phyloP scores from a whole-genome alignment of 2,113 vertebrate genomes.

The Cheirogaleus medius region DNA sequence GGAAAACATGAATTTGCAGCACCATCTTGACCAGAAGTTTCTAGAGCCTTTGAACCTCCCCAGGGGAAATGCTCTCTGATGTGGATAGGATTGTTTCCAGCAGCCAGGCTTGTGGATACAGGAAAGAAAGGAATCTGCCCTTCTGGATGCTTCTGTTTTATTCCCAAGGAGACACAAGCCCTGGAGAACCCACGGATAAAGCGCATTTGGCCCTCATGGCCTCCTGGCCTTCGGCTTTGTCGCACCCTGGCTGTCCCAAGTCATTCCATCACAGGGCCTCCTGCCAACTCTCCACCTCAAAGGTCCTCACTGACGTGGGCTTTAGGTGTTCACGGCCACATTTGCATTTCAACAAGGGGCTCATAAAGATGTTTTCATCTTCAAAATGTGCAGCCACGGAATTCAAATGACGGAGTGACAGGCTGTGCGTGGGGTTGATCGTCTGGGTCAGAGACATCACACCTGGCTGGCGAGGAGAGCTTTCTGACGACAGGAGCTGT shows the following conservation, averaged over 20 bases:
- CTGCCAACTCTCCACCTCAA: conserved; percentile 44
- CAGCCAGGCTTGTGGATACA: neutral
- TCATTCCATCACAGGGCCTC: neutral
- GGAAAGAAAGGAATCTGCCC: neutral
- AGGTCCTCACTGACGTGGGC: conserved; percentile 25
- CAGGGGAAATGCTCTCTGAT: neutral
- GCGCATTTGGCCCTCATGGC: neutral
- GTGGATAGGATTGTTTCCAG: neutral
- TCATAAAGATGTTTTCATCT: conserved; percentile 68
- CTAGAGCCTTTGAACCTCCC: neutral
- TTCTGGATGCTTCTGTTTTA: neutral
- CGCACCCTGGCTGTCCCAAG: neutral
- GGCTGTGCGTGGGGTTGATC: conserved; percentile 57
- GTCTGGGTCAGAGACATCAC: conserved; percentile 73
- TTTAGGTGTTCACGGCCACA: conserved; percentile 39
- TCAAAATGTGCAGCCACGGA: conserved; percentile 42
- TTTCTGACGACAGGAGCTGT: conserved; percentile 70
- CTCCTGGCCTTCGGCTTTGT: neutral
- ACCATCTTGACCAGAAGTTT: neutral
- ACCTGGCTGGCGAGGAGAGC: conserved; percentile 68
- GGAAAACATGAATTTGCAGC: neutral
- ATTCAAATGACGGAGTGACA: conserved; percentile 65
- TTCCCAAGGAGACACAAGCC: neutral
- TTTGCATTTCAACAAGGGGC: conserved; percentile 73
- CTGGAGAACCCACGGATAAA: neutral